A percentile compares a stretch with the other conserved stretches of the same genome.
Evolutionary conservation across 2,113 vertebrate species (phyloP).

Genomic region (Orycteropus afer): DNA sequence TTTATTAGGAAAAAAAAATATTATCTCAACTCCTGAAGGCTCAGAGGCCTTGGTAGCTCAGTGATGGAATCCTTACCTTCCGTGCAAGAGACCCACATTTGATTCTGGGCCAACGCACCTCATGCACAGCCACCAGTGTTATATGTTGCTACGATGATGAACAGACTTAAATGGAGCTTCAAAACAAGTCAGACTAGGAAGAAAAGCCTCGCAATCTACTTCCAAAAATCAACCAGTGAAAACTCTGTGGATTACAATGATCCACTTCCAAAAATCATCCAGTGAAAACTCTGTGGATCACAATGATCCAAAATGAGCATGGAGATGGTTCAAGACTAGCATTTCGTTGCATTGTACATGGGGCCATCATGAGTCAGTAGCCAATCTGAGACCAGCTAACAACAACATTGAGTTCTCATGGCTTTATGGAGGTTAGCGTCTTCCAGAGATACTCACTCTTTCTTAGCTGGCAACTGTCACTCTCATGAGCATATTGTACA

Average conservation of each 20-base stretch:
- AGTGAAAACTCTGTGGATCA: neutral
- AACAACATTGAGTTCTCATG: neutral
- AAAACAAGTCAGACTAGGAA: neutral
- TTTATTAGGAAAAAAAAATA: constrained; percentile 18
- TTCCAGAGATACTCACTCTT: neutral
- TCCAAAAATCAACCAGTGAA: neutral
- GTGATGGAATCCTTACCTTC: neutral
- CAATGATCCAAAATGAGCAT: neutral
- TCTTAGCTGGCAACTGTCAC: too few species aligned
- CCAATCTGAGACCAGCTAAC: neutral
- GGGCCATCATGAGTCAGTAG: neutral
- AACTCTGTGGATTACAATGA: neutral
- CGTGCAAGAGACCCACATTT: neutral
- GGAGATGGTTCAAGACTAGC: neutral
- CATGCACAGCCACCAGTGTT: neutral
- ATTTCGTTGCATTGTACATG: neutral
- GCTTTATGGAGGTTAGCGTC: neutral
- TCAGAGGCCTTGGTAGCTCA: neutral
- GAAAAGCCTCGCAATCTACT: too few species aligned
- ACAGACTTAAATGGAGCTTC: neutral
- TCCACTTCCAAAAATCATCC: neutral
- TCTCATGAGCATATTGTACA: neutral
- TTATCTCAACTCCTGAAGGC: neutral
- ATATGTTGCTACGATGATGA: neutral
- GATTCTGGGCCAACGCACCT: neutral